A percentile compares a stretch with the other conserved stretches of the same genome.
These are phyloP conservation scores for Galemys pyrenaicus DNA, from an alignment of 2,113 vertebrate genomes.

Conservation along the genomic window DNA sequence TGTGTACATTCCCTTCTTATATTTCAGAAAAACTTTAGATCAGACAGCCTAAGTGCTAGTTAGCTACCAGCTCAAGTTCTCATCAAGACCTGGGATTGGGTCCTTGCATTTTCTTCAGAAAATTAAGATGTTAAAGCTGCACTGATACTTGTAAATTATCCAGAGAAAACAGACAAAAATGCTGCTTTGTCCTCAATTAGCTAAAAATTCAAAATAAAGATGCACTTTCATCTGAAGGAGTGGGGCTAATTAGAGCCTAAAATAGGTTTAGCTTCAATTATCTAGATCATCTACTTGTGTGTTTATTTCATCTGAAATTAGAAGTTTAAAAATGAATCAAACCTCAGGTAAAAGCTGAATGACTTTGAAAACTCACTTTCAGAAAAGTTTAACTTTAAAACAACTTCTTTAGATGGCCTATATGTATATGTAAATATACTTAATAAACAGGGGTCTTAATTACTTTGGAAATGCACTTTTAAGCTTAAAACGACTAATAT, in stretches of 20 bases:
- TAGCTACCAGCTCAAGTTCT: neutral
- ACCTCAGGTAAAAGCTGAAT: slow-evolving; percentile 52
- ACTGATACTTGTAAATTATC: slow-evolving; percentile 55
- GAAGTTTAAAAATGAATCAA: slow-evolving; percentile 74
- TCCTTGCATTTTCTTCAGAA: slow-evolving; percentile 33
- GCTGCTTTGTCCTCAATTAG: slow-evolving; percentile 68
- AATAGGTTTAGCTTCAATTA: slow-evolving; percentile 75
- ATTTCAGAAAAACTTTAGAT: neutral
- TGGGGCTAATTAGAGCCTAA: slow-evolving; percentile 68
- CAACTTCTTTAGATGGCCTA: slow-evolving; percentile 2
- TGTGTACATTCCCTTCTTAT: neutral
- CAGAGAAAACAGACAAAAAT: slow-evolving; percentile 56
- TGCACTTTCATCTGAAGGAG: slow-evolving; percentile 68
- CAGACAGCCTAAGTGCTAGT: neutral
- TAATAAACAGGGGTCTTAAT: slow-evolving; percentile 24
- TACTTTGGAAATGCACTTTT: slow-evolving; percentile 33
- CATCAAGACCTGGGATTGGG: neutral
- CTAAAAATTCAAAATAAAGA: slow-evolving; percentile 74
- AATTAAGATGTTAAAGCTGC: slow-evolving; percentile 37
- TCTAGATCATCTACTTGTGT: slow-evolving; percentile 76
- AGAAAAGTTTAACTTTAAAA: slow-evolving; percentile 58
- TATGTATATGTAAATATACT: slow-evolving; percentile 41
- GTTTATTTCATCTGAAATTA: slow-evolving; percentile 75
- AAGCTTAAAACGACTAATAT: slow-evolving; percentile 40
- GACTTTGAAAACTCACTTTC: slow-evolving; percentile 62